Conservation (phyloP, 2,113 vertebrate genomes). For the Chaetodon trifascialis region DNA sequence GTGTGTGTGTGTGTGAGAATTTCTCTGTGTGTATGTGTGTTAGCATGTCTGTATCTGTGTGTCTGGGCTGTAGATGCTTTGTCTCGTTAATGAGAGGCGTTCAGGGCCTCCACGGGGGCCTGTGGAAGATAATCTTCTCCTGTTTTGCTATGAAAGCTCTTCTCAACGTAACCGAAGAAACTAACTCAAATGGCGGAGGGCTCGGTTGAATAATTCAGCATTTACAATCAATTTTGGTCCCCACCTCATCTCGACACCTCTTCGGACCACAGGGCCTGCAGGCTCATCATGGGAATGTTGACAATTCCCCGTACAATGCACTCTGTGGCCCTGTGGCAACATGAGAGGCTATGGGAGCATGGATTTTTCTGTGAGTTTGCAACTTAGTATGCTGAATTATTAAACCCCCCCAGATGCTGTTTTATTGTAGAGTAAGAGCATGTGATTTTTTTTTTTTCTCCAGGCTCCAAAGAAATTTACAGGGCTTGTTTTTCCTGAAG, state of each 20-base stretch:
- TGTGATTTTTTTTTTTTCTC: conserved; percentile 25
- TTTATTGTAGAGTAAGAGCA: conserved; percentile 58
- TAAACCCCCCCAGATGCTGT: conserved; percentile 57
- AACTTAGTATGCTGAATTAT: conserved; percentile 76
- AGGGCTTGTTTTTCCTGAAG: not conserved
- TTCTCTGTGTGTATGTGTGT: conserved; percentile 34
- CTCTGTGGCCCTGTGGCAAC: conserved; percentile 74
- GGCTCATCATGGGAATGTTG: conserved; percentile 86
- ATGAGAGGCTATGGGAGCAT: conserved; percentile 75
- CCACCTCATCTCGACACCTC: conserved; percentile 77
- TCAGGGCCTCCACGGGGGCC: conserved; percentile 75
- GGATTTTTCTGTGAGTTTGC: conserved; percentile 74
- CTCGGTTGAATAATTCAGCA: conserved; percentile 86
- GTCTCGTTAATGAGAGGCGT: conserved; percentile 79
- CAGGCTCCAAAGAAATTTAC: conserved; percentile 3
- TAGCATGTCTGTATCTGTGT: conserved; percentile 62
- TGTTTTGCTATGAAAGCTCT: conserved; percentile 89
- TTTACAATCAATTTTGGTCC: conserved; percentile 87
- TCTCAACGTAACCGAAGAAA: conserved; percentile 88
- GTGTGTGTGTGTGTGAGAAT: conserved; percentile 31
- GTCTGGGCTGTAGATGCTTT: conserved; percentile 75
- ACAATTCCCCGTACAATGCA: conserved; percentile 81
- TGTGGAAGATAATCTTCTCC: conserved; percentile 84
- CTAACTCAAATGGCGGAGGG: conserved; percentile 82
- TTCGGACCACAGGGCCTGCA: conserved; percentile 71